phyloP scores from a whole-genome alignment of 2,888 invertebrate genomes.

The Caenorhabditis sp. region DNA sequence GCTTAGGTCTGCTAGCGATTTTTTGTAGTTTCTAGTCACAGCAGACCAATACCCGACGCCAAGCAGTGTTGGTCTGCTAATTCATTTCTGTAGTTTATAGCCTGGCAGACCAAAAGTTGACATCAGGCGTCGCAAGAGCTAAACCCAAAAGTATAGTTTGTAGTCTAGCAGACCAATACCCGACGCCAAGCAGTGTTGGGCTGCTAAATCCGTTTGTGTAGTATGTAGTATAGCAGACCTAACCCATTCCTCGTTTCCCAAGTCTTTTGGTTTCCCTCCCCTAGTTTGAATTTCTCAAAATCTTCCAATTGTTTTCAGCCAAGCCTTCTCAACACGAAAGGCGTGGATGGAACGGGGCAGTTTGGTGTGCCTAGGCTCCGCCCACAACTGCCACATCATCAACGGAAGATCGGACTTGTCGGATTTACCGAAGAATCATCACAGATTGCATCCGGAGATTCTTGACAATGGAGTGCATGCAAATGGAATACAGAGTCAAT shows the following conservation, averaged over 20 bases:
- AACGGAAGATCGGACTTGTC: background rate
- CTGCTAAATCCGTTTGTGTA: too few species aligned
- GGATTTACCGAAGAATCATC: conserved; percentile 32
- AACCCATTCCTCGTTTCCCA: too few species aligned
- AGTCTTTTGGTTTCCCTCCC: too few species aligned
- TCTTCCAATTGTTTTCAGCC: conserved; percentile 54
- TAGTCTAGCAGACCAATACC: too few species aligned
- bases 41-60: too few species aligned
- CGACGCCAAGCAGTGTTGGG: too few species aligned
- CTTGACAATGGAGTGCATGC: conserved; percentile 56
- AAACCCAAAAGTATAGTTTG: too few species aligned
- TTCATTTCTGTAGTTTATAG: conserved; percentile 9
- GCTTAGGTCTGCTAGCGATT: conserved; percentile 13
- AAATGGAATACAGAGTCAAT: conserved; percentile 64
- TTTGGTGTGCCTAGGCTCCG: conserved; percentile 56
- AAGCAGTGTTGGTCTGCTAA: background rate
- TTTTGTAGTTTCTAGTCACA: conserved; percentile 27
- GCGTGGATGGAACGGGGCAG: conserved; percentile 73
- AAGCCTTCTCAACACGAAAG: conserved; percentile 65
- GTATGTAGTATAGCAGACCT: background rate
- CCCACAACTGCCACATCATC: conserved; percentile 38
- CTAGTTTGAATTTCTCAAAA: too few species aligned
- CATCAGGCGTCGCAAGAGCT: too few species aligned
- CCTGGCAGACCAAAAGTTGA: background rate
- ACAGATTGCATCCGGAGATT: conserved; percentile 61